phyloP scores from a whole-genome alignment of 2,113 vertebrate genomes.

The Oophaga pumilio region DNA sequence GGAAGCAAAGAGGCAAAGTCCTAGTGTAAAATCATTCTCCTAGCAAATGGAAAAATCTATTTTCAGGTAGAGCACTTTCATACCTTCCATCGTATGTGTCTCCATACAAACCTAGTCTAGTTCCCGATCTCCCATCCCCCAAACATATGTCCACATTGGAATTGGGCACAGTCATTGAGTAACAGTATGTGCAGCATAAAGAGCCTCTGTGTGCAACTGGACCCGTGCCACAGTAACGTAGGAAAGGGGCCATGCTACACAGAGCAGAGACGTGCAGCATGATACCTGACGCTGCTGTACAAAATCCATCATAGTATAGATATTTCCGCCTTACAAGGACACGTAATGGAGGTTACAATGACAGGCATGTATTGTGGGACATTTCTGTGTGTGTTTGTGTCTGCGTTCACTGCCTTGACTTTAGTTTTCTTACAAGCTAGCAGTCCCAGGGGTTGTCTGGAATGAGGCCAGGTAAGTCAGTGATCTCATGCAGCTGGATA shows the following conservation, averaged over 20 bases:
- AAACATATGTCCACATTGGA: neutral
- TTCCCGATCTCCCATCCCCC: constrained; percentile 23
- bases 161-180: neutral
- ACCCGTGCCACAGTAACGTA: constrained; percentile 27
- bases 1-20: neutral
- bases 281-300: constrained; percentile 14
- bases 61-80: neutral
- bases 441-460: constrained; percentile 21
- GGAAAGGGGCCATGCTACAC: constrained; percentile 30
- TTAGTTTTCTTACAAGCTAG: neutral
- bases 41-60: neutral
- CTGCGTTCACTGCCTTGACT: neutral
- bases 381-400: constrained; percentile 11
- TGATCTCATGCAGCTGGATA: constrained; percentile 39
- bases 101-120: neutral
- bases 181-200: constrained; percentile 26
- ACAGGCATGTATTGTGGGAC: neutral
- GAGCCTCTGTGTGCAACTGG: constrained; percentile 38
- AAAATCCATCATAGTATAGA: neutral
- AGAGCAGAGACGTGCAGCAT: neutral
- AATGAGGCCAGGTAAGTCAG: constrained; percentile 7
- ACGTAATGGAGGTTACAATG: neutral
- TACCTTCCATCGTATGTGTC: neutral
- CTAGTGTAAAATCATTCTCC: neutral
- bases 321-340: neutral